Evolutionary conservation across 2,888 invertebrate species (phyloP).

Genomic region (Dicyrtoma fusca): DNA sequence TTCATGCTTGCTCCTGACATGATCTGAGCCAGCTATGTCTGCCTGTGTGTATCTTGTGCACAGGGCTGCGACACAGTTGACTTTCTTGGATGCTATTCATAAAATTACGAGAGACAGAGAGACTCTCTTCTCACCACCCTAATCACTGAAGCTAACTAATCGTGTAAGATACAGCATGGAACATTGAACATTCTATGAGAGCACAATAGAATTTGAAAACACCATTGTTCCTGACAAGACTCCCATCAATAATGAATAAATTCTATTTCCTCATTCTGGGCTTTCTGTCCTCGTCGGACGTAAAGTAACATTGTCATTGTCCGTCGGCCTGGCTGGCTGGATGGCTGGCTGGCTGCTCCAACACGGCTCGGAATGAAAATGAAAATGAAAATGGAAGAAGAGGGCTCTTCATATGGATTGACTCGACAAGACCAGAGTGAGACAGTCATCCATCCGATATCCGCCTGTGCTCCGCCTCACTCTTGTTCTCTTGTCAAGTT

Average conservation of each 20-base stretch:
- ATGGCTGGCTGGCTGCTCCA: too few relatives aligned
- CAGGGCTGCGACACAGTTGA: too few relatives aligned
- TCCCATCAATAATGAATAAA: slow-evolving; percentile 28
- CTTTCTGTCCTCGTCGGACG: not conserved
- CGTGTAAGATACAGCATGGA: too few relatives aligned
- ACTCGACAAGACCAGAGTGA: too few relatives aligned
- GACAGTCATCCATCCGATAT: slow-evolving; percentile 1
- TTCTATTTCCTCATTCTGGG: slow-evolving; percentile 32
- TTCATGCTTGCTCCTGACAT: not conserved
- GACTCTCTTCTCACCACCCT: too few relatives aligned
- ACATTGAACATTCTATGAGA: not conserved
- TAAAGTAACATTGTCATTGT: too few relatives aligned
- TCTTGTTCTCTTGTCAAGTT: too few relatives aligned
- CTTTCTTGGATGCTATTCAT: too few relatives aligned
- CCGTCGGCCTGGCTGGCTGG: too few relatives aligned
- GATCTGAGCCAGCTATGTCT: not conserved
- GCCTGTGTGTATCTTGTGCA: not conserved
- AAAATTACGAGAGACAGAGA: too few relatives aligned
- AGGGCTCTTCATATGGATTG: not conserved
- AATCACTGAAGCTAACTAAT: too few relatives aligned
- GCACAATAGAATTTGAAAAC: slow-evolving; percentile 5
- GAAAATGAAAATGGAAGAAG: slow-evolving; percentile 4
- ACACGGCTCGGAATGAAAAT: not conserved
- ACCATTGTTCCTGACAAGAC: slow-evolving; percentile 2
- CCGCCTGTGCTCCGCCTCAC: not conserved